phyloP scores from a whole-genome alignment of 2,113 vertebrate species.

The Ptyas mucosa region DNA sequence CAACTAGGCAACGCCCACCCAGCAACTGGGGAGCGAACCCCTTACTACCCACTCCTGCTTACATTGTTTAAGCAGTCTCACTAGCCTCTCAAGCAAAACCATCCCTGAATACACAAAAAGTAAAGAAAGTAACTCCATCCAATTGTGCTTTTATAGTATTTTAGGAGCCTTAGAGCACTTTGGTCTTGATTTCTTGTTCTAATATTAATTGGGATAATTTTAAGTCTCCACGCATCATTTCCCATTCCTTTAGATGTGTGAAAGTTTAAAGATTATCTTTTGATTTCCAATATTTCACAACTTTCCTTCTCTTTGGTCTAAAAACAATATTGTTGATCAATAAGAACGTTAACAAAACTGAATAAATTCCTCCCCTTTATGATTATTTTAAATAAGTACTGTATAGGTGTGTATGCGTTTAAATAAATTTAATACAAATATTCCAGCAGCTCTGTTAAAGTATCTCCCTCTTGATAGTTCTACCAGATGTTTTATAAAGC shows the following conservation, averaged over 20 bases:
- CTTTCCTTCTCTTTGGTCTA: constrained; percentile 65
- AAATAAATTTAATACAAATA: constrained; percentile 70
- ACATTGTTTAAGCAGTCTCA: background rate
- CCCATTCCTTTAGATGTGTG: background rate
- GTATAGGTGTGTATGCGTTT: constrained; percentile 2
- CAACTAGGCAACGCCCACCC: too few relatives aligned
- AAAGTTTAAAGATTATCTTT: constrained; percentile 68
- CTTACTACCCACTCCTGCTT: too few relatives aligned
- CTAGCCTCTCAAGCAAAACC: background rate
- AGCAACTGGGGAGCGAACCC: too few relatives aligned
- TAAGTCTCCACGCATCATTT: constrained; percentile 63
- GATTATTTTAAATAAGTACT: constrained; percentile 21
- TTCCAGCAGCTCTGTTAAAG: constrained; percentile 72
- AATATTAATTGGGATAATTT: constrained; percentile 67
- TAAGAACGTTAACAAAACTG: constrained; percentile 76
- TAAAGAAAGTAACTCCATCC: background rate
- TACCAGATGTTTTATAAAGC: constrained; percentile 70
- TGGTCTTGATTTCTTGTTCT: constrained; percentile 63
- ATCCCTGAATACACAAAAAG: background rate
- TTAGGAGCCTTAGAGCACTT: constrained; percentile 41
- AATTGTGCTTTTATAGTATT: background rate
- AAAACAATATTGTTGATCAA: constrained; percentile 74
- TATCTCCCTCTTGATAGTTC: constrained; percentile 61
- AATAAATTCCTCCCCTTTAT: constrained; percentile 61
- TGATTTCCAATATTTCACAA: constrained; percentile 72